Base-by-base conservation (phyloP, 2,888 invertebrate species). In the Fabriciana adippe region DNA sequence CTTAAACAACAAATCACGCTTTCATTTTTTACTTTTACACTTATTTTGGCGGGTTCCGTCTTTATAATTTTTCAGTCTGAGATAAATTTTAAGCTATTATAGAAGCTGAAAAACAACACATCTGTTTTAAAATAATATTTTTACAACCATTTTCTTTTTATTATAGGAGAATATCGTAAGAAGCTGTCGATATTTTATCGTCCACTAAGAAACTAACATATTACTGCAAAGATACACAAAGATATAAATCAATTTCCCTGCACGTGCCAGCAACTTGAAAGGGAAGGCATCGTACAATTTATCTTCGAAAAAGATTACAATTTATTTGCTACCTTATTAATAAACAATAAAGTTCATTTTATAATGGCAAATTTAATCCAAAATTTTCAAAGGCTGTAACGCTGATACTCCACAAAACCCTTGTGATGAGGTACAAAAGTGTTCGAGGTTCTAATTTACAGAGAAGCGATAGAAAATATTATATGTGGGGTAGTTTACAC, bases 201-300 rank as follows among this genome's bases (percentile, higher is more conserved):
- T 45, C 47, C 55, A 57, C 47, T 56, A 45, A 41, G 53, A 51
- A 55, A 53, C 67, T 31, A 53, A 63, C 55, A 45, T 56, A 65
- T 57, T 47, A 65, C 59, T 59, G 55, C 66, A 26, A 53, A 63
- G 51, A 67, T 56, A 66, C 55, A 66, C 62, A 66, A 55, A 75
- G 72, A 78, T 79, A 85, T 87, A 87, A 87, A 88, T 87, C 86
- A 86, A 82, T 86, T 87, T 79, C 72, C 75, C 63, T 76, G 76
- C 77, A 78, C 76, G 74, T 71, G 73, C 68, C 72, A 65, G 64
- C 66, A 61, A 66, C 64, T 66, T 68, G 66, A 67, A 72, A 72
- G 68, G 71, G 64, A 69, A 72, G 67, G 69, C 60, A 47, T 53
- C 53, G 60, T 45, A 67, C 67, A 45, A 67, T 67, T 66, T 69